These are phyloP conservation scores for Dicentrarchus labrax DNA, from an alignment of 2,113 vertebrate genomes.

Conservation along the genomic window DNA sequence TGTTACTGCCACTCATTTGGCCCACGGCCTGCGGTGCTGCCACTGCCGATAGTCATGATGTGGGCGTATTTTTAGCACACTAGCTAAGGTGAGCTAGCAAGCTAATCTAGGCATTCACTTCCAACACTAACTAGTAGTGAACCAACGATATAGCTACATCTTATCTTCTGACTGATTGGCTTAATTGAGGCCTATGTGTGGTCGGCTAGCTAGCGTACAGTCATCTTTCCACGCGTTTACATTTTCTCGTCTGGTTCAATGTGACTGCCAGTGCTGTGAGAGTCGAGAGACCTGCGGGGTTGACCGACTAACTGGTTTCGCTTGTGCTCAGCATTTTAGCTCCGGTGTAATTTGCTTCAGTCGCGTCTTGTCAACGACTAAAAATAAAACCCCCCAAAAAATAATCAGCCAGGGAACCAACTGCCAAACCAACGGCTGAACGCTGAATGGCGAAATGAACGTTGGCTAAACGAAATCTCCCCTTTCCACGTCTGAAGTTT, in stretches of 20 bases:
- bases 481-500: slow-evolving; percentile 63
- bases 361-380: slow-evolving; percentile 48
- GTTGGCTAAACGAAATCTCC: slow-evolving; percentile 40
- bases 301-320: slow-evolving; percentile 63
- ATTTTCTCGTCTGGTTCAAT: slow-evolving; percentile 70
- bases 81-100: slow-evolving; percentile 81
- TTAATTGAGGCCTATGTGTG: slow-evolving; percentile 66
- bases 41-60: slow-evolving; percentile 79
- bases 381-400: neutral
- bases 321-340: slow-evolving; percentile 73
- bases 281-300: slow-evolving; percentile 49
- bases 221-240: slow-evolving; percentile 78
- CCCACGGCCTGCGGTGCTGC: slow-evolving; percentile 72
- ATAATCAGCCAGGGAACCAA: slow-evolving; percentile 16
- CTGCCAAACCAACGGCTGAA: slow-evolving; percentile 19
- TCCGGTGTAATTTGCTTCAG: slow-evolving; percentile 24
- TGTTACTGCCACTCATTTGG: slow-evolving; percentile 76
- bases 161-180: slow-evolving; percentile 70
- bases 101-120: slow-evolving; percentile 78
- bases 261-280: slow-evolving; percentile 59
- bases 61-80: slow-evolving; percentile 83
- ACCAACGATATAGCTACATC: slow-evolving; percentile 81
- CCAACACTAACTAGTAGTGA: slow-evolving; percentile 83
- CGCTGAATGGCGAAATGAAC: slow-evolving; percentile 41
- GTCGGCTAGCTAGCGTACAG: slow-evolving; percentile 62